These are phyloP conservation scores for Drosophila ficusphila DNA, from an alignment of 1,140 invertebrate species.

Conservation along the genomic window DNA sequence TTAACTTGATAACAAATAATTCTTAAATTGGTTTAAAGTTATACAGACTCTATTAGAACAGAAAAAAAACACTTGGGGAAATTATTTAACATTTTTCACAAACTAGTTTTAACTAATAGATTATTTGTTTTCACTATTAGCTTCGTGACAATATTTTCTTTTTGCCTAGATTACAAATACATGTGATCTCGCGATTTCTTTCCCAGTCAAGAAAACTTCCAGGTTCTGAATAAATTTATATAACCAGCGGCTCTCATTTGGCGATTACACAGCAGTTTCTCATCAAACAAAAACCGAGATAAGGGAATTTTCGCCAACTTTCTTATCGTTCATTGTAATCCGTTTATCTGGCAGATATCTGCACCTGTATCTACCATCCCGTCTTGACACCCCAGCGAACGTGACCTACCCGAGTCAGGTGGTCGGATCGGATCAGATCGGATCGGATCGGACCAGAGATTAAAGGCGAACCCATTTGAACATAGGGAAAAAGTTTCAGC, in stretches of 20 bases:
- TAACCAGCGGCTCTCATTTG: neutral
- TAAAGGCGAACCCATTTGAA: neutral
- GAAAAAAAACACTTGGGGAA: too few species aligned
- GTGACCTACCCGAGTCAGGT: conserved; percentile 30
- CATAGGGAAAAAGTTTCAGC: conserved; percentile 7
- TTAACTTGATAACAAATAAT: neutral
- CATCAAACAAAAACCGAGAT: neutral
- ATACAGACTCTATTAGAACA: too few species aligned
- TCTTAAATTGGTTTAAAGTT: neutral
- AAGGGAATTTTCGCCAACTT: neutral
- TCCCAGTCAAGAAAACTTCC: neutral
- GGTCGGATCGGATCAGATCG: conserved; percentile 1
- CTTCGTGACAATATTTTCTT: neutral
- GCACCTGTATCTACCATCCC: conserved; percentile 13
- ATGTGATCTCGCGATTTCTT: neutral
- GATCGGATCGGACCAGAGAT: neutral
- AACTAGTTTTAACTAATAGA: too few species aligned
- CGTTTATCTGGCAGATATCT: conserved; percentile 25
- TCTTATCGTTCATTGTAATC: conserved; percentile 34
- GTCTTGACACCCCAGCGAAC: conserved; percentile 21
- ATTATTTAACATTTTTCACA: too few species aligned
- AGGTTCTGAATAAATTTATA: neutral
- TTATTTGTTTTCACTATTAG: neutral
- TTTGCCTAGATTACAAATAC: neutral
- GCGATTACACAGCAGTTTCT: conserved; percentile 8